Evolutionary conservation across 1,140 invertebrate species (phyloP).

Genomic region (Procambarus clarkii): DNA sequence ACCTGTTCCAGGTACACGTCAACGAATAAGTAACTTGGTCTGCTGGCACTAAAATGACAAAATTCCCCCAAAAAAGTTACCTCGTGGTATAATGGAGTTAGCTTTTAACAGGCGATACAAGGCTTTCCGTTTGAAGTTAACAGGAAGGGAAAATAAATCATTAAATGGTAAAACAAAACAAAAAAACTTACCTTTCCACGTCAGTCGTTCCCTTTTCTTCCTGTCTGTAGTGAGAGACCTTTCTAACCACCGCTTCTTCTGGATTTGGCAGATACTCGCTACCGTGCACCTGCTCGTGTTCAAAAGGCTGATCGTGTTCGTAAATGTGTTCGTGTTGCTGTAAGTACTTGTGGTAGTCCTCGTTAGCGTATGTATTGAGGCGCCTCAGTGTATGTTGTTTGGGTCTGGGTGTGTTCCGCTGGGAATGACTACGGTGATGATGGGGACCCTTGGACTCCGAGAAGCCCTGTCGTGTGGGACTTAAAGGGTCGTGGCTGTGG

Average conservation of each 20-base stretch:
- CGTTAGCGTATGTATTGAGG: slow-evolving; percentile 56
- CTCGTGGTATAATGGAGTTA: too few relatives aligned
- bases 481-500: slow-evolving; percentile 17
- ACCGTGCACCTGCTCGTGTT: slow-evolving; percentile 2
- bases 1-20: too few relatives aligned
- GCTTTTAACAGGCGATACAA: too few relatives aligned
- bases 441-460: neutral
- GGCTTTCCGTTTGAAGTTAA: too few relatives aligned
- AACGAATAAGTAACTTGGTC: too few relatives aligned
- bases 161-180: too few relatives aligned
- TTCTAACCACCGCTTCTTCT: slow-evolving; percentile 12
- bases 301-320: neutral
- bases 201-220: slow-evolving; percentile 59
- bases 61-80: too few relatives aligned
- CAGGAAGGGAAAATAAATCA: too few relatives aligned
- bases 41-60: too few relatives aligned
- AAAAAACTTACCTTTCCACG: slow-evolving; percentile 50
- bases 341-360: slow-evolving; percentile 49
- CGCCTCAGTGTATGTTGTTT: slow-evolving; percentile 42
- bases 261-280: neutral
- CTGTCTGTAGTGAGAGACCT: slow-evolving; percentile 53
- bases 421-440: slow-evolving; percentile 50
- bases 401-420: slow-evolving; percentile 11
- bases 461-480: neutral
- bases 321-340: slow-evolving; percentile 35